Conservation (phyloP, 1,140 invertebrate genomes). For the Conus betulinus region DNA sequence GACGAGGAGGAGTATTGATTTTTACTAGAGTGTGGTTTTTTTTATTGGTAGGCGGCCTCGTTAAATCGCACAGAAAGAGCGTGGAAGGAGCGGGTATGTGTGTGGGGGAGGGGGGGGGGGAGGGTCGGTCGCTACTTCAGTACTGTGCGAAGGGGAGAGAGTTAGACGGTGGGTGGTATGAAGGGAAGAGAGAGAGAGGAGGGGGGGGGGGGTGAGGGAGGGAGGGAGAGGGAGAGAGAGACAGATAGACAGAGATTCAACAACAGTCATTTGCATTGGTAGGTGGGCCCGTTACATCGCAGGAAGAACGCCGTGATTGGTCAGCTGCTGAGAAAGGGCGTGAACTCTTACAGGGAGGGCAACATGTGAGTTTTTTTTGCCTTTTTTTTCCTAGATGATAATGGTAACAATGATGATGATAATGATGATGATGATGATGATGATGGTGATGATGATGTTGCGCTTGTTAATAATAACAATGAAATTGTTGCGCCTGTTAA, state of each 20-base stretch:
- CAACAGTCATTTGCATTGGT: neutral
- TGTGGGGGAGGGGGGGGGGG: too few relatives aligned
- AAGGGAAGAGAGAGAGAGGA: neutral
- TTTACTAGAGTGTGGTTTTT: too few relatives aligned
- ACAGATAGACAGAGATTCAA: neutral
- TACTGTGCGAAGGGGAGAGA: too few relatives aligned
- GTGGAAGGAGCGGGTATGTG: too few relatives aligned
- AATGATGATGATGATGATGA: too few relatives aligned
- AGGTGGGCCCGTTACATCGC: conserved; percentile 71
- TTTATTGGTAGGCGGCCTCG: neutral
- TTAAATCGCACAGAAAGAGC: neutral
- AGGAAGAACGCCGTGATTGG: conserved; percentile 65
- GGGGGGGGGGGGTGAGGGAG: neutral
- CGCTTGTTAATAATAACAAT: neutral
- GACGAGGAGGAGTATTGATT: too few relatives aligned
- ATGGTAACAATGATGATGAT: neutral
- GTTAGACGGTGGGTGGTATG: too few relatives aligned
- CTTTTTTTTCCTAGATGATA: neutral
- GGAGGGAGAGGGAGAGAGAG: neutral
- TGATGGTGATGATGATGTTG: neutral
- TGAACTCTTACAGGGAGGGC: conserved; percentile 61
- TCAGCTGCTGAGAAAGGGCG: conserved; percentile 57
- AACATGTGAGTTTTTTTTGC: conserved; percentile 59
- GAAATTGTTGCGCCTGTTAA: neutral
- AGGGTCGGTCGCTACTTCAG: too few relatives aligned